Evolutionary conservation across 2,888 invertebrate species (phyloP), one percentile per base, ranked within the genome.

Genomic region (Cheilosia vernalis): DNA sequence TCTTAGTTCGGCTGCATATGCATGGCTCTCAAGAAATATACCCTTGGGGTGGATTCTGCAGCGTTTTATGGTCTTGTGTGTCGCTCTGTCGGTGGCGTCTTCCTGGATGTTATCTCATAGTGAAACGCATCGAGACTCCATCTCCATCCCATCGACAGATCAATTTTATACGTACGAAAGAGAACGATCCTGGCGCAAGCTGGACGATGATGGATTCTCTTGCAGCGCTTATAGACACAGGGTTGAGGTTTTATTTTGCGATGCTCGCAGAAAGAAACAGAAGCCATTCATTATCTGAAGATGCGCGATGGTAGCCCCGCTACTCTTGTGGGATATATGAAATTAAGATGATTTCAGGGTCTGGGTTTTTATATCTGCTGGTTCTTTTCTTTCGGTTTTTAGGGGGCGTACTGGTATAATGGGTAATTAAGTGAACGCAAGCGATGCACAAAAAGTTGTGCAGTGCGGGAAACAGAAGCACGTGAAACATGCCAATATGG

Each of bases 271-370:
- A 55, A 30, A 37, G 53, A 72, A 76, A 53, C 81, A 85, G 85
- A 81, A 85, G 85, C 85, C 76, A 77, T 81, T 85, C 85, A 85
- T 85, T 85, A 85, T 81, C 67, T 24, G 56, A 55, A 70, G 85
- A 80, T 77, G 66, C 49, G 30, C 55, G 30, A 80, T 21, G 80
- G 80, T 66, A 66, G 79, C 67, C 40, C 33, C 24, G 55, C 30
- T 81, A 63, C 49, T 72, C 51, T 72, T 76, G 74, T 51, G 85
- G 72, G 81, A 85, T 81, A 66, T 85, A 80, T 85, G 85, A 85
- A 85, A 85, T 85, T 85, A 85, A 85, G 85, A 77, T 81, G 85
- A 85, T 85, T 79, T 72, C 56, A 81, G 72, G 85, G 80, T 81
- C 76, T 61, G 49, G 49, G 47, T 37, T 56, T 47, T 19, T 33